Conservation (phyloP, 2,888 invertebrate species). For the Reticulitermes lucifugus region DNA sequence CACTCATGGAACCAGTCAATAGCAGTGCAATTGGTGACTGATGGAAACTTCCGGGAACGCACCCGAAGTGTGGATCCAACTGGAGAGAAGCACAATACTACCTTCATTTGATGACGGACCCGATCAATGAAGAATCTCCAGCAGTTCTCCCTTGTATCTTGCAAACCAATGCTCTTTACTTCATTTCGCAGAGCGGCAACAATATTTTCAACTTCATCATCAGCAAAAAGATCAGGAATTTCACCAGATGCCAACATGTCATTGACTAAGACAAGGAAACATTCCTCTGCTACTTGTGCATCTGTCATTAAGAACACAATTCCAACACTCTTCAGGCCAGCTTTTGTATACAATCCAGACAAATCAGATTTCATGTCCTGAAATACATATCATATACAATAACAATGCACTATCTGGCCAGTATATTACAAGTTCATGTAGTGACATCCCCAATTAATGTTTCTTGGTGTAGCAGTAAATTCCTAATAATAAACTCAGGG, state of each 20-base stretch:
- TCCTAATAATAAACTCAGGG: too few species aligned
- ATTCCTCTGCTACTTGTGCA: conserved; percentile 91
- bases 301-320: conserved; percentile 94
- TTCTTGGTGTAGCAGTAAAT: too few species aligned
- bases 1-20: conserved; percentile 98
- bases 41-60: conserved; percentile 92
- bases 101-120: conserved; percentile 73
- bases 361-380: conserved; percentile 64
- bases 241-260: conserved; percentile 95
- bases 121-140: conserved; percentile 94
- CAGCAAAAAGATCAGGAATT: conserved; percentile 89
- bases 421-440: too few species aligned
- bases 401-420: too few species aligned
- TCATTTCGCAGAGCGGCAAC: conserved; percentile 81
- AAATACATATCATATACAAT: background rate
- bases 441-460: too few species aligned
- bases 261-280: conserved; percentile 91
- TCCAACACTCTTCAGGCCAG: conserved; percentile 87
- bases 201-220: conserved; percentile 92
- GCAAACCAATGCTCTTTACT: conserved; percentile 83
- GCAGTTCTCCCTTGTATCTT: conserved; percentile 91
- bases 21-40: conserved; percentile 90
- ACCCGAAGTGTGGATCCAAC: conserved; percentile 90
- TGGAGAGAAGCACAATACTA: conserved; percentile 94
- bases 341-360: conserved; percentile 84